Base-by-base conservation (phyloP, 2,113 vertebrate genomes). In the Stictonetta naevosa region DNA sequence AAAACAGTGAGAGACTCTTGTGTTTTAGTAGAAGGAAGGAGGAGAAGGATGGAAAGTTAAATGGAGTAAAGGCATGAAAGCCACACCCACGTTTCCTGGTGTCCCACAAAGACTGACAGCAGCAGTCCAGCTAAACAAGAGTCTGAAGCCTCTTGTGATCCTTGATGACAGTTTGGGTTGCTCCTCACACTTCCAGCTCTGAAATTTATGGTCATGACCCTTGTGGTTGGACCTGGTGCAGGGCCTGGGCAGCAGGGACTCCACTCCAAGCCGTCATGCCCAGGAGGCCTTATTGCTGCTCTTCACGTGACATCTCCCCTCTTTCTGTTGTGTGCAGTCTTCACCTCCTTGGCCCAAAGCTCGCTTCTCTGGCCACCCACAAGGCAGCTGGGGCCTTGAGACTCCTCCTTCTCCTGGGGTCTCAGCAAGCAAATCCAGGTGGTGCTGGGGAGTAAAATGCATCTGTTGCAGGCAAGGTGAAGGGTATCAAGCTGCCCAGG, bases 231-330 rank as follows among this genome's bases (percentile, higher is more conserved):
- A 83, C 9, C 19, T 71, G n/a, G 55, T 25, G 44, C 59, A 86
- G 25, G 73, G 46, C 50, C 36, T 28, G 53, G 75, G 71, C 52
- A 58, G 72, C 77, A 90, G 72, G n/a, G 67, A 89, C n/a, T 93
- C 66, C 34, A 23, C 53, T 94, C 59, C 75, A 78, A 10, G 60
- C 6, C 58, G 80, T 88, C 58, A 52, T 46, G 50, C 28, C 46
- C 33, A 23, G 83, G 72, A 93, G 91, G 44, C 33, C 91, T 80
- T 36, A n/a, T 20, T 19, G 44, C 3, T 78, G 60, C 5, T 52
- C 44, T 87, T 86, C 67, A 55, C 3, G 2, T 72, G 11, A 36
- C 29, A 44, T 63, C 38, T 83, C 38, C 79, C 28, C 53, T 36
- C 22, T 76, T 74, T 62, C 59, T 42, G 0, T 52, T 48, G 19